These are phyloP conservation scores for Zaprionus nigranus DNA, from an alignment of 1,140 invertebrate genomes.

Conservation along the genomic window DNA sequence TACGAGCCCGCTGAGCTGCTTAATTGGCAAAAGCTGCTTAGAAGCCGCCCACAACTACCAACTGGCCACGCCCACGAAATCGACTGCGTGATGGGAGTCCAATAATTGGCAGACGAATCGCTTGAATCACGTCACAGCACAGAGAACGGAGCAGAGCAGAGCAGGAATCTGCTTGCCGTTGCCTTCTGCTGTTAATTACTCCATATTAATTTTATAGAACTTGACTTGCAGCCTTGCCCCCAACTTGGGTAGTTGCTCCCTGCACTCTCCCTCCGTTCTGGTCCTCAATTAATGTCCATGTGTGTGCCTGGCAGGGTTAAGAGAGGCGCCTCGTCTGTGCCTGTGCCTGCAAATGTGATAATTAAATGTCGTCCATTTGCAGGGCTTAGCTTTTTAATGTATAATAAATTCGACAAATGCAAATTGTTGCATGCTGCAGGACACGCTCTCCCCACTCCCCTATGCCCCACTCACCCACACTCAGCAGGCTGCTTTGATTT, in stretches of 20 bases:
- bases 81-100: slow-evolving; percentile 8
- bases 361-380: slow-evolving; percentile 73
- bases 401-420: slow-evolving; percentile 62
- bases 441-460: background rate
- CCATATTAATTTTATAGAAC: slow-evolving; percentile 80
- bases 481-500: slow-evolving; percentile 57
- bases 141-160: too few relatives aligned
- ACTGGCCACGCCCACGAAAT: slow-evolving; percentile 57
- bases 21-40: slow-evolving; percentile 78
- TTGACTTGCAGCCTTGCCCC: background rate
- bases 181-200: slow-evolving; percentile 75
- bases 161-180: background rate
- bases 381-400: slow-evolving; percentile 76
- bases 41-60: slow-evolving; percentile 27
- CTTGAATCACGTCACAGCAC: slow-evolving; percentile 58
- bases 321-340: slow-evolving; percentile 50
- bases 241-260: background rate
- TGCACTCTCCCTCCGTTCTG: background rate
- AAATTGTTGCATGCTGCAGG: slow-evolving; percentile 30
- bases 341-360: slow-evolving; percentile 61
- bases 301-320: slow-evolving; percentile 76
- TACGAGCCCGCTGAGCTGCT: slow-evolving; percentile 57
- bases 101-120: slow-evolving; percentile 22
- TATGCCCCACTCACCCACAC: background rate
- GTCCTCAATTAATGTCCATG: slow-evolving; percentile 75